Evolutionary conservation across 2,113 vertebrate genomes (phyloP).

Genomic region (Hucho hucho): DNA sequence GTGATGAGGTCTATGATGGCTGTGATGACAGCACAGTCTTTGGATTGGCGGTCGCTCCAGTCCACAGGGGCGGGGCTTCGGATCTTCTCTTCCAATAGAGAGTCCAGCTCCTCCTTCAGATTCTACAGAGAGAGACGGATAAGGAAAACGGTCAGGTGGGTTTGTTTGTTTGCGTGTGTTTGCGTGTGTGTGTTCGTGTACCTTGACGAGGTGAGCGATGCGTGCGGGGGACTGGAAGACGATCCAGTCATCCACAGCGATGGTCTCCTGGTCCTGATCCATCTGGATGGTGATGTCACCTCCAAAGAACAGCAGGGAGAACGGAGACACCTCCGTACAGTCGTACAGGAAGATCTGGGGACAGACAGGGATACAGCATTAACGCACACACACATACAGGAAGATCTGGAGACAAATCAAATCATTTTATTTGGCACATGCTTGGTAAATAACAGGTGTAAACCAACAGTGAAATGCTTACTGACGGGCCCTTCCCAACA

Average conservation of each 20-base stretch:
- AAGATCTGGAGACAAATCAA: no score
- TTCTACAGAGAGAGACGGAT: slow-evolving; percentile 66
- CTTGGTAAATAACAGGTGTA: no score
- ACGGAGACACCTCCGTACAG: slow-evolving; percentile 97
- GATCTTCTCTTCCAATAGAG: slow-evolving; percentile 82
- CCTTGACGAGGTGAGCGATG: slow-evolving; percentile 92
- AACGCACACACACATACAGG: no score
- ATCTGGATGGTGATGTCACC: slow-evolving; percentile 96
- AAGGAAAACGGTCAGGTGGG: neutral
- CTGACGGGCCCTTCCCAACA: no score
- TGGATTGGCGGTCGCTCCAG: slow-evolving; percentile 82
- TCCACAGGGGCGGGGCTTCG: slow-evolving; percentile 84
- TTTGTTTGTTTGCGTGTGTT: no score
- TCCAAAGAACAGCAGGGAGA: slow-evolving; percentile 95
- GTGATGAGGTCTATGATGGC: slow-evolving; percentile 96
- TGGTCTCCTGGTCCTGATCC: slow-evolving; percentile 86
- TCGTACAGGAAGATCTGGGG: slow-evolving; percentile 95
- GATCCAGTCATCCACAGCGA: slow-evolving; percentile 96
- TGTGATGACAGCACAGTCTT: slow-evolving; percentile 91
- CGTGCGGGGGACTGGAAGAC: slow-evolving; percentile 93
- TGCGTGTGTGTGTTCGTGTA: neutral
- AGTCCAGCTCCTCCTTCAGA: slow-evolving; percentile 86
- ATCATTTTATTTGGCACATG: no score
- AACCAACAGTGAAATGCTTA: no score
- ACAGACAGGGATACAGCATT: no score